These are phyloP conservation scores for Netelia fuscicornis DNA, from an alignment of 2,888 invertebrate genomes.

Conservation along the genomic window DNA sequence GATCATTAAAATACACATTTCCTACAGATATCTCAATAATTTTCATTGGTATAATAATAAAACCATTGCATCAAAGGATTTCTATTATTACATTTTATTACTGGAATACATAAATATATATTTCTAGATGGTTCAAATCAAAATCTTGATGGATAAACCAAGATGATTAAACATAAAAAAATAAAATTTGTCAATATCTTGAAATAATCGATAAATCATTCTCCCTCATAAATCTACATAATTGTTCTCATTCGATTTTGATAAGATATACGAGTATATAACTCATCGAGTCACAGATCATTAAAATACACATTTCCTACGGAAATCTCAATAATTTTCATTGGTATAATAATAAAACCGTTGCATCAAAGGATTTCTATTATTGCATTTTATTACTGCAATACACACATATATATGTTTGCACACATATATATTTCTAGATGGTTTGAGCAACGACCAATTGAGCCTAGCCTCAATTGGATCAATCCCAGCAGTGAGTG, in stretches of 20 bases:
- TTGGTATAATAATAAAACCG: neutral
- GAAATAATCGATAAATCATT: neutral
- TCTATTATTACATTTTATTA: conserved; percentile 32
- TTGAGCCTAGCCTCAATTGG: conserved; percentile 67
- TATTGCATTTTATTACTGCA: conserved; percentile 39
- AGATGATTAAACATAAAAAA: too few species aligned
- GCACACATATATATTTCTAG: conserved; percentile 20
- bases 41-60: neutral
- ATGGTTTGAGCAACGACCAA: conserved; percentile 50
- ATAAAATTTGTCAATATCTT: too few species aligned
- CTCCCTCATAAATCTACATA: neutral
- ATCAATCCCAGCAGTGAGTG: conserved; percentile 53
- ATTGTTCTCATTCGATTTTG: too few species aligned
- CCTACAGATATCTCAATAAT: neutral
- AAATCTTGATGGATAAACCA: too few species aligned
- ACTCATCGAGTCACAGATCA: too few species aligned
- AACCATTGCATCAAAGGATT: conserved; percentile 20
- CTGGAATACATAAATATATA: neutral
- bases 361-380: conserved; percentile 22
- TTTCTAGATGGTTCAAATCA: too few species aligned
- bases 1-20: neutral
- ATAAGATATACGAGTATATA: too few species aligned
- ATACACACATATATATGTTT: too few species aligned
- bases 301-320: neutral
- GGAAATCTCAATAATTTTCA: neutral